A percentile compares a stretch with the other conserved stretches of the same genome.
Evolutionary conservation across 2,888 invertebrate species (phyloP).

Genomic region (Diplazon laetatorius): DNA sequence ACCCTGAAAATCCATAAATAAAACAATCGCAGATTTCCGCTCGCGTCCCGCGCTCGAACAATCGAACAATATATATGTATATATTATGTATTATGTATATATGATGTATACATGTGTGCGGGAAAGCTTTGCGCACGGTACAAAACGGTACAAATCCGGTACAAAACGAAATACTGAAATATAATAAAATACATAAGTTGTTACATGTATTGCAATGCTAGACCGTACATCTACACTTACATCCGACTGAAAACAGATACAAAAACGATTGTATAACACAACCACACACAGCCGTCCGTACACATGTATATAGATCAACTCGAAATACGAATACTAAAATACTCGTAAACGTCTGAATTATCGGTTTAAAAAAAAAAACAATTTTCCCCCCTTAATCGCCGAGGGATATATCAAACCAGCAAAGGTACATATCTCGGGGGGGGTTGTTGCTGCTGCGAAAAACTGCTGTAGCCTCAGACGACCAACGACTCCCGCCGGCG

Average conservation of each 20-base stretch:
- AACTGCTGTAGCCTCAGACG: constrained; percentile 35
- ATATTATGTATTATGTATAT: too few relatives aligned
- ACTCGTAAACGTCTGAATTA: too few relatives aligned
- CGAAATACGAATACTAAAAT: too few relatives aligned
- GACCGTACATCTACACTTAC: too few relatives aligned
- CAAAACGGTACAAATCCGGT: too few relatives aligned
- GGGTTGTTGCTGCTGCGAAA: constrained; percentile 59
- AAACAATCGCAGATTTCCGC: constrained; percentile 72
- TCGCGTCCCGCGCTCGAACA: not conserved
- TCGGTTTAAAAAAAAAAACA: too few relatives aligned
- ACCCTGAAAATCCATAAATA: constrained; percentile 74
- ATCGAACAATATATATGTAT: not conserved
- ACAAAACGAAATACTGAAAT: too few relatives aligned
- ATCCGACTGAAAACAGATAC: constrained; percentile 18
- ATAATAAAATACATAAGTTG: too few relatives aligned
- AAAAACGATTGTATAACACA: constrained; percentile 8
- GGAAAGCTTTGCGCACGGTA: too few relatives aligned
- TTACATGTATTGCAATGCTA: too few relatives aligned
- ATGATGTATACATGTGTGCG: too few relatives aligned
- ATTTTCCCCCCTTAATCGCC: constrained; percentile 80
- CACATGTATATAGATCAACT: constrained; percentile 42
- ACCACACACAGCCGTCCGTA: too few relatives aligned
- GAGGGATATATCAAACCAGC: constrained; percentile 78
- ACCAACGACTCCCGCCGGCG: constrained; percentile 78
- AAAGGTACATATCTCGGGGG: constrained; percentile 73